Base-by-base conservation (phyloP, 2,888 invertebrate genomes). In the Xanthostigma xanthostigma region DNA sequence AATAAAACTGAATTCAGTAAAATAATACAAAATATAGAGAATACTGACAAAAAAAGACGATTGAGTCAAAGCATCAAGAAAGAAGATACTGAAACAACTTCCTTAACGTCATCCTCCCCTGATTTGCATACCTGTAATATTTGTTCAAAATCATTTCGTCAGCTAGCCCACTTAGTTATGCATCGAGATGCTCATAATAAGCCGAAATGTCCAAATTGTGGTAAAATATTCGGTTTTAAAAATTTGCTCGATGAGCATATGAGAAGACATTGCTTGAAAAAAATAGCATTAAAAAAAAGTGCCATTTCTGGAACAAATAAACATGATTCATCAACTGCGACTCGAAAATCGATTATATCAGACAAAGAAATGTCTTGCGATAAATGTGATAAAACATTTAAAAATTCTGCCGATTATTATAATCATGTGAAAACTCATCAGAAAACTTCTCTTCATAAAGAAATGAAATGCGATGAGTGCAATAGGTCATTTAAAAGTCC, bases 141-240 rank as follows among this genome's bases (percentile, higher is more conserved):
- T 48, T 73, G 73, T 52, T 69, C 70, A 0, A 72, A 72, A 62
- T 64, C 62, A 10, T 73, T 73, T 55, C 64, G 72, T 53, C 72
- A 72, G 53, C 55, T 68, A 42, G 71, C 72, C 0, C 70, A 72
- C 55, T 63, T 72, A 49, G 65, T 64, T 1, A 70, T 62, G 52
- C 73, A 73, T 55, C 70, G 66, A 12, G 48, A 48, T 8, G 35
- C 34, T 27, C 42, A 43, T 17, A 17, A 48, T 10, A 41, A 48
- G 37, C 12, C 34, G 9, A 47, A 51, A 1, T 67, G 67, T 52
- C 47, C 49, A 6, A 58, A 57, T 11, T 67, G 67, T 49, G 52
- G 54, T 8, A 46, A 51, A 8, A 49, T 52, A 2, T 67, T 66
- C 51, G 33, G 55, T 8, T 64, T 64, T 3, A 61, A 60, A 50